phyloP scores from a whole-genome alignment of 1,140 invertebrate genomes.

The Pissodes strobi region DNA sequence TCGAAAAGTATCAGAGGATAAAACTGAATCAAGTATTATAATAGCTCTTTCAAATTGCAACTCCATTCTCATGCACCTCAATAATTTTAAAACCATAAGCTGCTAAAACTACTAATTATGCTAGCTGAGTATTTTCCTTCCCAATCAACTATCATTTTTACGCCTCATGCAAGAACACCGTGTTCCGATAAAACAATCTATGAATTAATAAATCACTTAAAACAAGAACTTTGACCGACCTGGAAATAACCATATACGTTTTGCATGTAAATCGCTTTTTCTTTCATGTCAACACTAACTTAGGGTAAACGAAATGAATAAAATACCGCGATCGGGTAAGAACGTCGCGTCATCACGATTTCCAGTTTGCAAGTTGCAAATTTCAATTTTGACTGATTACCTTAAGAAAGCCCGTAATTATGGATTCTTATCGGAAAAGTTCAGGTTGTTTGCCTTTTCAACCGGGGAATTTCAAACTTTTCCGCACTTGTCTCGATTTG shows the following conservation, averaged over 20 bases:
- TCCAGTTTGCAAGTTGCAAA: constrained; percentile 17
- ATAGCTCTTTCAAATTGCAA: too few species aligned
- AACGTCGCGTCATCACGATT: constrained; percentile 4
- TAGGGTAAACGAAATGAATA: not conserved
- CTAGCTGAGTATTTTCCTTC: too few species aligned
- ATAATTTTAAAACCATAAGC: too few species aligned
- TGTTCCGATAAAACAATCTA: constrained; percentile 7
- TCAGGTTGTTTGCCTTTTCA: constrained; percentile 27
- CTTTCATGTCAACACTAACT: constrained; percentile 18
- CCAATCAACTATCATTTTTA: not conserved
- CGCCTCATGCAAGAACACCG: constrained; percentile 5
- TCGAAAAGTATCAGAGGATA: too few species aligned
- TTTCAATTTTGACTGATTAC: constrained; percentile 38
- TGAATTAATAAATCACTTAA: constrained; percentile 23
- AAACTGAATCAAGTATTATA: too few species aligned
- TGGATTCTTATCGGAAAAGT: constrained; percentile 28
- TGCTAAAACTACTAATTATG: too few species aligned
- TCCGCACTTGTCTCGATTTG: constrained; percentile 1
- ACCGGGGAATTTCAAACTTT: constrained; percentile 10
- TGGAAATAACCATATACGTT: constrained; percentile 1
- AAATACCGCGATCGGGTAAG: not conserved
- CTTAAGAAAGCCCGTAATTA: constrained; percentile 23
- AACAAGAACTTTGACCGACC: constrained; percentile 16
- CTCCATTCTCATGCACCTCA: too few species aligned
- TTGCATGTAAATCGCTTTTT: constrained; percentile 26